Evolutionary conservation across 2,888 invertebrate species (phyloP).

Genomic region (Neoascia interrupta): DNA sequence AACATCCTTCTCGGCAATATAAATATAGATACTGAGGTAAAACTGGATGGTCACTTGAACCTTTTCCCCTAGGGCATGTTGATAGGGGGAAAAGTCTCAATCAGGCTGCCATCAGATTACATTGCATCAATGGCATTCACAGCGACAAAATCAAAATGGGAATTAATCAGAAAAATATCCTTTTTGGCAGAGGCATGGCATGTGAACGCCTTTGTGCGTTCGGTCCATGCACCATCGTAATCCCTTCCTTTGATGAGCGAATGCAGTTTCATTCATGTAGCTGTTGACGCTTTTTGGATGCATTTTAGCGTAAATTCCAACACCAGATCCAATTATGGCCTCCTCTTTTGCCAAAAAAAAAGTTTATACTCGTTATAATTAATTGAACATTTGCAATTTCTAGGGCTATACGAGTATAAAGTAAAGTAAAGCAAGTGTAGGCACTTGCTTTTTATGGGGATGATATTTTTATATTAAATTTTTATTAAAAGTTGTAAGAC

Average conservation of each 20-base stretch:
- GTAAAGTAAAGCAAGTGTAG: too few relatives aligned
- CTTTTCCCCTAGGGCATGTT: too few relatives aligned
- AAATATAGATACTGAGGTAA: too few relatives aligned
- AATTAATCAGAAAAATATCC: conserved; percentile 67
- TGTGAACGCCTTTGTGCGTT: conserved; percentile 30
- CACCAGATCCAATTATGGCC: conserved; percentile 78
- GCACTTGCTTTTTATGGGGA: too few relatives aligned
- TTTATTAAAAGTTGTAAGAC: too few relatives aligned
- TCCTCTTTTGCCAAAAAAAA: conserved; percentile 30
- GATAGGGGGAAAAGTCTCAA: too few relatives aligned
- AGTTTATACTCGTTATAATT: conserved; percentile 53
- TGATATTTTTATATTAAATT: too few relatives aligned
- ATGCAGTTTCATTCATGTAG: conserved; percentile 46
- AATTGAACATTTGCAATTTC: conserved; percentile 59
- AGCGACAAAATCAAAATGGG: conserved; percentile 66
- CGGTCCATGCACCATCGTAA: too few relatives aligned
- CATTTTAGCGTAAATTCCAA: conserved; percentile 79
- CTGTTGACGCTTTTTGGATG: conserved; percentile 74
- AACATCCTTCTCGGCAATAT: too few relatives aligned
- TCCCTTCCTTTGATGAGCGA: conserved; percentile 40
- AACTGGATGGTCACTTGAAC: too few relatives aligned
- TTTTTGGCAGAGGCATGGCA: conserved; percentile 34
- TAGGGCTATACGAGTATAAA: too few relatives aligned
- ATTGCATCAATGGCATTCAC: conserved; percentile 44
- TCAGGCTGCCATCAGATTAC: too few relatives aligned